Evolutionary conservation across 2,113 vertebrate genomes (phyloP).

Genomic region (Alethe diademata): DNA sequence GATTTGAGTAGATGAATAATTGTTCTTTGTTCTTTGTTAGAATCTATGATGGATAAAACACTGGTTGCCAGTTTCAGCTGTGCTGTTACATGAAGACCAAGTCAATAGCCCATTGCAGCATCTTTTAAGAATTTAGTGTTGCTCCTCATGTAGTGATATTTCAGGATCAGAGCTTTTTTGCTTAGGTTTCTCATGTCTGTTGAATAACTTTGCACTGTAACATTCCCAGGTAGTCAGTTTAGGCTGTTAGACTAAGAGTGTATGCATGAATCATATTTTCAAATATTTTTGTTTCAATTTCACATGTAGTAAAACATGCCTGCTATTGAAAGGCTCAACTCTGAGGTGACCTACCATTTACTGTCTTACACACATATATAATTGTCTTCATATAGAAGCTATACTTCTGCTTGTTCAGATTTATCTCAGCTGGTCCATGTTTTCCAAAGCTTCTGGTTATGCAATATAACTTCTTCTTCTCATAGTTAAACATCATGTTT

Average conservation of each 20-base stretch:
- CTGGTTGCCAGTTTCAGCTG: not conserved
- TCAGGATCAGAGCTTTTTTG: not conserved
- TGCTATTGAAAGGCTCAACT: not conserved
- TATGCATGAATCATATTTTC: not conserved
- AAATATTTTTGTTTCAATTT: not conserved
- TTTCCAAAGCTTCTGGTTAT: not conserved
- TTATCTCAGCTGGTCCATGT: not conserved
- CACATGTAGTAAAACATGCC: not conserved
- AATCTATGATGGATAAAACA: not conserved
- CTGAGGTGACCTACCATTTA: not conserved
- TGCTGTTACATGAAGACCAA: not conserved
- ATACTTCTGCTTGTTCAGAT: not conserved
- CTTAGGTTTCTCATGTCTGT: not conserved
- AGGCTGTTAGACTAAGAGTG: not conserved
- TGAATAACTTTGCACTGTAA: not conserved
- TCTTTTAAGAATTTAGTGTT: not conserved
- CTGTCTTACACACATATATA: not conserved
- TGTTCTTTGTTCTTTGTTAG: not conserved
- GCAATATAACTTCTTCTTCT: not conserved
- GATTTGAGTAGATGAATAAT: not conserved
- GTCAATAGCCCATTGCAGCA: not conserved
- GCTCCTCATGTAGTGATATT: not conserved
- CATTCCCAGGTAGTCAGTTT: not conserved
- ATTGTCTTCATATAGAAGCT: not conserved
- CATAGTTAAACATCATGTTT: not conserved